phyloP scores from a whole-genome alignment of 2,888 invertebrate species.

The Ecliptopera silaceata region DNA sequence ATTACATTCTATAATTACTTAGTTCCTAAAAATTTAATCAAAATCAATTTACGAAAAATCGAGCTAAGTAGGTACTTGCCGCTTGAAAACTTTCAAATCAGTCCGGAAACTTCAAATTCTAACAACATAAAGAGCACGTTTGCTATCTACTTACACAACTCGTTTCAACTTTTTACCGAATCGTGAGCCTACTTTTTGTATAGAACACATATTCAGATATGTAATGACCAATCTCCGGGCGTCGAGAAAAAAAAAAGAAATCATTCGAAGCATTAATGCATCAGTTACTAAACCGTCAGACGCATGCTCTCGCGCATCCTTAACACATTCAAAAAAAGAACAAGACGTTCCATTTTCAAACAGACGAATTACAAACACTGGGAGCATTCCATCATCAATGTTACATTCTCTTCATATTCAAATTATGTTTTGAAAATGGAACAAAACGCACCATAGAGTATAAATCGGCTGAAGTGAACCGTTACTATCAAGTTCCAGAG shows the following conservation, averaged over 20 bases:
- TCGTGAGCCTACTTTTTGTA: slow-evolving; percentile 75
- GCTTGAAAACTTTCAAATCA: slow-evolving; percentile 66
- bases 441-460: slow-evolving; percentile 13
- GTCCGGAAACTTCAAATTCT: slow-evolving; percentile 77
- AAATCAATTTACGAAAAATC: slow-evolving; percentile 49
- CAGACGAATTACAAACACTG: slow-evolving; percentile 71
- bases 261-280: slow-evolving; percentile 79
- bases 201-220: slow-evolving; percentile 80
- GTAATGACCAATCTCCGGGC: slow-evolving; percentile 81
- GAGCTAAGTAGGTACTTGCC: slow-evolving; percentile 40
- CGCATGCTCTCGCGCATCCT: slow-evolving; percentile 80
- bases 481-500: slow-evolving; percentile 6
- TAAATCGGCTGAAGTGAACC: slow-evolving; percentile 16
- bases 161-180: slow-evolving; percentile 73
- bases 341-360: slow-evolving; percentile 75
- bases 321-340: slow-evolving; percentile 79
- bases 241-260: slow-evolving; percentile 69
- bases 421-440: slow-evolving; percentile 65
- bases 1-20: slow-evolving; percentile 32
- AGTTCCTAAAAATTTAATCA: slow-evolving; percentile 46
- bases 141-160: slow-evolving; percentile 73
- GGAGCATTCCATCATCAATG: slow-evolving; percentile 66
- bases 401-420: slow-evolving; percentile 69
- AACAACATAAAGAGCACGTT: slow-evolving; percentile 78
- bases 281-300: slow-evolving; percentile 81